Evolutionary conservation across 1,140 invertebrate genomes (phyloP), one percentile per base, ranked within the genome.

Genomic region (Diabrotica undecimpunctata): DNA sequence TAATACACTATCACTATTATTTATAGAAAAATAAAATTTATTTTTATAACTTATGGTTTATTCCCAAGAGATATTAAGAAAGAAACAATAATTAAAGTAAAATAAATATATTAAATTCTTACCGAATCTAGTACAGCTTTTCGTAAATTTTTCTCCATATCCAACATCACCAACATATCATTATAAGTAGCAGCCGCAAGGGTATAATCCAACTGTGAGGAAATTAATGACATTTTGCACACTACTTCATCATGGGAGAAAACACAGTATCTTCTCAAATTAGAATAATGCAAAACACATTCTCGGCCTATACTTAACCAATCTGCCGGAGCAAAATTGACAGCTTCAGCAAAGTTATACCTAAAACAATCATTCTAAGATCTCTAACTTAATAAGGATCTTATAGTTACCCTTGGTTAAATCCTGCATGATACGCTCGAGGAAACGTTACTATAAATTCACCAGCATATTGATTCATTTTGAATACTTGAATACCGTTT

Each of bases 391-490:
- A 2, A 4, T 13, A 5, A n/a, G n/a, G n/a, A n/a, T n/a, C n/a
- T n/a, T n/a, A 46, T 37, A 39, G 53, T 66, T 74, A 77, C 25
- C 98, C 98, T 80, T 99, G 96, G 82, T 99, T 99, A 77, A 99
- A 99, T 11, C 98, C 98, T 51, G 97, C 95, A 82, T 99, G 98
- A 82, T 99, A 99, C 4, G 97, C 95, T 71, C 98, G 84, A 0
- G 98, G 98, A 81, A 99, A 99, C 14, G 98, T 99, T 12, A 99
- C 90, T 11, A 99, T 94, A 84, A 99, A 99, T 82, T 99, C 97
- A 9, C 98, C 98, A 7, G 96, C 95, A 79, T 95, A 89, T 79
- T 99, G 98, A 82, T 99, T 94, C 51, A 92, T 95, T 78, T 83
- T 83, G 72, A 80, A 88, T 2, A 88, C 87, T 4, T 86, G 85